These are phyloP conservation scores for Oreortyx pictus DNA, from an alignment of 2,797 vertebrate genomes.

Conservation along the genomic window DNA sequence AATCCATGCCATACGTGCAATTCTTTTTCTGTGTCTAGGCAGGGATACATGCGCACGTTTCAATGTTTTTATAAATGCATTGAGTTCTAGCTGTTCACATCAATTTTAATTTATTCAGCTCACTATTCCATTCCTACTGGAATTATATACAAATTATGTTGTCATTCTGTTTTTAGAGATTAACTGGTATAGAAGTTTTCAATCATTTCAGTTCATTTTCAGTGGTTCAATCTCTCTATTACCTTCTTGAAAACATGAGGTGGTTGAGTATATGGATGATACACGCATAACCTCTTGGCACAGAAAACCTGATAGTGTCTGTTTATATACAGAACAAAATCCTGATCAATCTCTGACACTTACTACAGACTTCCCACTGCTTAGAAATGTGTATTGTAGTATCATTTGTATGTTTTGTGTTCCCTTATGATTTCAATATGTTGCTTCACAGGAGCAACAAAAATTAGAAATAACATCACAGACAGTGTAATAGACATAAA, in stretches of 20 bases:
- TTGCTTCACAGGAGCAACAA: constrained; percentile 70
- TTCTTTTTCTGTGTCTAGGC: background rate
- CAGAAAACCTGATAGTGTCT: constrained; percentile 56
- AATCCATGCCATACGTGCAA: background rate
- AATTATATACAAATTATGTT: background rate
- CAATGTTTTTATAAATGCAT: background rate
- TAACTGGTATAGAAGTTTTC: background rate
- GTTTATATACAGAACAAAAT: constrained; percentile 72
- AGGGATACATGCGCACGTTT: background rate
- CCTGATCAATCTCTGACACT: constrained; percentile 81
- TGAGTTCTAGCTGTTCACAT: background rate
- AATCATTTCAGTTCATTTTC: constrained; percentile 47
- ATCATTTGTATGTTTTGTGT: constrained; percentile 79
- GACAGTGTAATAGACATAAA: constrained; percentile 41
- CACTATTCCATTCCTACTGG: background rate
- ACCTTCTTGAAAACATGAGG: constrained; percentile 53
- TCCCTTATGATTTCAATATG: constrained; percentile 74
- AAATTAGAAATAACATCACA: constrained; percentile 77
- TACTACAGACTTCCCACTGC: constrained; percentile 76
- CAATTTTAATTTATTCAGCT: background rate
- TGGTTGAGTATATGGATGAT: constrained; percentile 49
- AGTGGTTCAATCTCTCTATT: constrained; percentile 59
- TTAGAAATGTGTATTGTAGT: constrained; percentile 76
- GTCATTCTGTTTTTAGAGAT: background rate
- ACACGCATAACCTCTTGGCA: constrained; percentile 41